These are phyloP conservation scores for Vipera ursinii DNA, from an alignment of 2,797 vertebrate genomes.

Conservation along the genomic window DNA sequence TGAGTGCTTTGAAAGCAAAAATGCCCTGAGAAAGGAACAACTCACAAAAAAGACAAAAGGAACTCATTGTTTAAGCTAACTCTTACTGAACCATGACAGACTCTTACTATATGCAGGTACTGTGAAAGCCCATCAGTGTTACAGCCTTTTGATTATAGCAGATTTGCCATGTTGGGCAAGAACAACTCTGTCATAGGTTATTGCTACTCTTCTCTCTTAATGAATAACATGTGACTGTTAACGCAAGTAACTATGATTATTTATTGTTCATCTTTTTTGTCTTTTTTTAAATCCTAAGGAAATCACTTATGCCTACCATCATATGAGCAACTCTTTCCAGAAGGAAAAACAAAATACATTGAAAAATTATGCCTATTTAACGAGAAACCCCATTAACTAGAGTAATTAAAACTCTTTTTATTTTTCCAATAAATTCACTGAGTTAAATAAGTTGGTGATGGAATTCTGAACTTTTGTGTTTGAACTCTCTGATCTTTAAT, in stretches of 20 bases:
- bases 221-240: slow-evolving; percentile 94
- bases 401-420: slow-evolving; percentile 88
- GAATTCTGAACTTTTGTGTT: slow-evolving; percentile 79
- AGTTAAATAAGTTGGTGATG: slow-evolving; percentile 80
- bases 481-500: slow-evolving; percentile 74
- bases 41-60: slow-evolving; percentile 41
- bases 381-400: slow-evolving; percentile 94
- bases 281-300: slow-evolving; percentile 72
- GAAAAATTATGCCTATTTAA: slow-evolving; percentile 96
- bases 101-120: slow-evolving; percentile 85
- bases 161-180: slow-evolving; percentile 77
- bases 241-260: slow-evolving; percentile 97
- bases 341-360: slow-evolving; percentile 75
- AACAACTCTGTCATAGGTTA: slow-evolving; percentile 74
- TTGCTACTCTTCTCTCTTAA: slow-evolving; percentile 89
- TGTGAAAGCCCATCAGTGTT: slow-evolving; percentile 98
- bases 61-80: slow-evolving; percentile 75
- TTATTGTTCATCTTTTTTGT: slow-evolving; percentile 95
- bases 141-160: slow-evolving; percentile 79
- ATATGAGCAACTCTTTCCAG: slow-evolving; percentile 89
- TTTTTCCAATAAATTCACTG: slow-evolving; percentile 85
- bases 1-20: slow-evolving; percentile 55
- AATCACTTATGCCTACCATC: slow-evolving; percentile 80
- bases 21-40: slow-evolving; percentile 47
- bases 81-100: slow-evolving; percentile 81